Percentiles rank a stretch among this genome's conserved stretches.
phyloP scores from a whole-genome alignment of 2,113 vertebrate genomes.

The Cheilinus undulatus region DNA sequence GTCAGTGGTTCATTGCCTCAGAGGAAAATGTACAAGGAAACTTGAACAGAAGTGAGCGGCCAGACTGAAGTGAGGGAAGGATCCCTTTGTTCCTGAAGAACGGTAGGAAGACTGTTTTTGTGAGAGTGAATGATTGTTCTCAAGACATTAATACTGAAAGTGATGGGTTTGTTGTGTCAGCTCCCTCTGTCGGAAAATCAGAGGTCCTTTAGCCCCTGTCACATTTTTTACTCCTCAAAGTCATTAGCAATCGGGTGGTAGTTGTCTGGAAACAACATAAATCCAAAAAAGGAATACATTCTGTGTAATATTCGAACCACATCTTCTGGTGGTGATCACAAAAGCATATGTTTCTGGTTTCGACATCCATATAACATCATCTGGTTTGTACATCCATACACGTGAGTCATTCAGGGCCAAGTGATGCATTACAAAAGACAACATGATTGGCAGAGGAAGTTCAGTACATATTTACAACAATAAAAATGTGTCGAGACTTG shows the following conservation, averaged over 20 bases:
- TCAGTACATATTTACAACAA: slow-evolving; percentile 79
- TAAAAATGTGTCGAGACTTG: slow-evolving; percentile 43
- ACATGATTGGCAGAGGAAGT: slow-evolving; percentile 66
- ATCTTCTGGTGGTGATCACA: slow-evolving; percentile 68
- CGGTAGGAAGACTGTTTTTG: slow-evolving; percentile 32
- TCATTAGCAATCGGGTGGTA: slow-evolving; percentile 54
- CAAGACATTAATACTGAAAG: slow-evolving; percentile 26
- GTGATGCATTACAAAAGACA: slow-evolving; percentile 68
- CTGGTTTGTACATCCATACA: slow-evolving; percentile 74
- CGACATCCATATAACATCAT: slow-evolving; percentile 76
- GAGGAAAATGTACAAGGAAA: slow-evolving; percentile 78
- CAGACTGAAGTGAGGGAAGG: slow-evolving; percentile 36
- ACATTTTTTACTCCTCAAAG: slow-evolving; percentile 53
- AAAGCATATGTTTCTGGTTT: slow-evolving; percentile 78
- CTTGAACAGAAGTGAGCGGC: slow-evolving; percentile 58
- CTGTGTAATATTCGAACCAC: slow-evolving; percentile 71
- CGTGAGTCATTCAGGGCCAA: slow-evolving; percentile 62
- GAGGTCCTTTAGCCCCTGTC: slow-evolving; percentile 47
- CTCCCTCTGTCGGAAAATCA: slow-evolving; percentile 49
- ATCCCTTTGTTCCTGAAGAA: slow-evolving; percentile 36
- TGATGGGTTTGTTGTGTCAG: slow-evolving; percentile 44
- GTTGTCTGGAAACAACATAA: slow-evolving; percentile 65
- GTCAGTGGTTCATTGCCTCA: slow-evolving; percentile 82
- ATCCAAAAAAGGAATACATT: slow-evolving; percentile 66
- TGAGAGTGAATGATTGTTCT: slow-evolving; percentile 40